Evolutionary conservation across 2,888 invertebrate species (phyloP).

Genomic region (Drosophila putrida): DNA sequence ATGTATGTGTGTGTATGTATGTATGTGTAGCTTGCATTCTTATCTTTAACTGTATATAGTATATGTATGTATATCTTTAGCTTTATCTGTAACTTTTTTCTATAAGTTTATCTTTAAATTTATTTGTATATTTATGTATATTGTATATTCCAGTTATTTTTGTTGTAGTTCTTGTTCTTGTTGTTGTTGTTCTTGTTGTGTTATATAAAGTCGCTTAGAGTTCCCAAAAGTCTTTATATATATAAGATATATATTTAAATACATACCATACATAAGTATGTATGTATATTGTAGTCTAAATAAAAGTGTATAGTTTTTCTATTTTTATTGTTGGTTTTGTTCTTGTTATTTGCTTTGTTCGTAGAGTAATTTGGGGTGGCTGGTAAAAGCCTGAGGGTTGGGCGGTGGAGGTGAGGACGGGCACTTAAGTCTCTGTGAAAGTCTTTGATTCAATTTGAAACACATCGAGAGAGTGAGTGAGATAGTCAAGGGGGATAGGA

Average conservation of each 20-base stretch:
- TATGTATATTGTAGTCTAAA: constrained; percentile 2
- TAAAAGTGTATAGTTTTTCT: constrained; percentile 6
- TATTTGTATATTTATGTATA: constrained; percentile 27
- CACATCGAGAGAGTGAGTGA: constrained; percentile 37
- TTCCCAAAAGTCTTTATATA: constrained; percentile 34
- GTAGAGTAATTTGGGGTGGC: constrained; percentile 26
- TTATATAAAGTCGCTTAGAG: constrained; percentile 33
- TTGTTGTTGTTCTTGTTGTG: constrained; percentile 24
- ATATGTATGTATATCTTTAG: constrained; percentile 11
- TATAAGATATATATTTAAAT: constrained; percentile 2
- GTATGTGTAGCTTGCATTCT: constrained; percentile 19
- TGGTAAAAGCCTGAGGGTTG: constrained; percentile 42
- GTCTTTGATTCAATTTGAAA: constrained; percentile 57
- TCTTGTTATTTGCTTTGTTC: constrained; percentile 30
- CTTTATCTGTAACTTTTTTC: constrained; percentile 19
- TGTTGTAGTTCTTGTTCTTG: not conserved
- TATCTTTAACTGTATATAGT: constrained; percentile 17
- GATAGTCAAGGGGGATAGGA: not conserved
- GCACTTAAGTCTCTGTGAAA: constrained; percentile 53
- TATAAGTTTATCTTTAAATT: constrained; percentile 13
- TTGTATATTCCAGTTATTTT: constrained; percentile 31
- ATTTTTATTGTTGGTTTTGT: not conserved
- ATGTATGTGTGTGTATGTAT: constrained; percentile 13
- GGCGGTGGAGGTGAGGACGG: constrained; percentile 59
- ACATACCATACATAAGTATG: constrained; percentile 3